Evolutionary conservation across 2,888 invertebrate genomes (phyloP).

Genomic region (Phaedon cochleariae): DNA sequence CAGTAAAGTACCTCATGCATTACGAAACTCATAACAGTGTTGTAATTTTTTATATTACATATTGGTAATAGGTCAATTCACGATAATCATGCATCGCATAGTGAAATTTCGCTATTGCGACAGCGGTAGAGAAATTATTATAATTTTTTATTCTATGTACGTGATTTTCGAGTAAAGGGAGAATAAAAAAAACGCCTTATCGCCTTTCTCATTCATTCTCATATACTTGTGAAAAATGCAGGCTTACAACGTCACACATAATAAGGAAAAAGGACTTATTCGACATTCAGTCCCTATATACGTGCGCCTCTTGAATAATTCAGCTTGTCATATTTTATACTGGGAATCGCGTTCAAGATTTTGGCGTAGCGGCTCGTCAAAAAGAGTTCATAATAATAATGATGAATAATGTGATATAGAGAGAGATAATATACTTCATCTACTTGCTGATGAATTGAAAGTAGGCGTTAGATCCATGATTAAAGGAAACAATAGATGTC

Average conservation of each 20-base stretch:
- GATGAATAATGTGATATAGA: neutral
- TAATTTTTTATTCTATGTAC: neutral
- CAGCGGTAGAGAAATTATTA: too few relatives aligned
- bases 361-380: constrained; percentile 24
- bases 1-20: too few relatives aligned
- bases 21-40: too few relatives aligned
- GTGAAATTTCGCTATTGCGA: too few relatives aligned
- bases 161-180: constrained; percentile 2
- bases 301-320: constrained; percentile 48
- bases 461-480: too few relatives aligned
- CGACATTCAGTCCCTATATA: constrained; percentile 29
- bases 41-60: too few relatives aligned
- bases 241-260: constrained; percentile 28
- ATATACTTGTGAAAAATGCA: constrained; percentile 15
- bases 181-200: constrained; percentile 1
- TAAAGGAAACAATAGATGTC: too few relatives aligned
- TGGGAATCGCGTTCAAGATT: constrained; percentile 50
- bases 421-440: too few relatives aligned
- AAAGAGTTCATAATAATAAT: neutral
- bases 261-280: constrained; percentile 35
- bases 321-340: constrained; percentile 53
- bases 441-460: too few relatives aligned
- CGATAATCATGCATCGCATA: too few relatives aligned
- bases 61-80: too few relatives aligned
- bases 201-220: neutral